Percentiles rank a stretch among this genome's conserved stretches.
Conservation (phyloP, 2,797 vertebrate species). For the Leptoclinus maculatus region DNA sequence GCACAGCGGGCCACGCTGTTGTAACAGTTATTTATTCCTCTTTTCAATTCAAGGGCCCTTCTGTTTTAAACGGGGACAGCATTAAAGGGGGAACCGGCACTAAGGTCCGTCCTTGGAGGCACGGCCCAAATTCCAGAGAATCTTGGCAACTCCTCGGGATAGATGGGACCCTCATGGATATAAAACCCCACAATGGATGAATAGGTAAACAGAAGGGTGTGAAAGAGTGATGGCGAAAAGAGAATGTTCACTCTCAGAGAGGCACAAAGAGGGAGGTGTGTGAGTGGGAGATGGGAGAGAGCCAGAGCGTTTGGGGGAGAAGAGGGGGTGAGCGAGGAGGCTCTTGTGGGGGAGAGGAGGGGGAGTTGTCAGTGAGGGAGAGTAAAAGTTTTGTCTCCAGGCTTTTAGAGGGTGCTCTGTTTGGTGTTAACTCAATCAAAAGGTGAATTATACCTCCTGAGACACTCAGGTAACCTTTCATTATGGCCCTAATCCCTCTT, state of each 20-base stretch:
- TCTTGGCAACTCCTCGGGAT: conserved; percentile 85
- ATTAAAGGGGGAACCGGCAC: conserved; percentile 73
- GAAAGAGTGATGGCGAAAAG: conserved; percentile 87
- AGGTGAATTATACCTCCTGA: conserved; percentile 83
- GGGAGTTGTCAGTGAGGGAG: conserved; percentile 55
- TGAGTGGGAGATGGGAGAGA: conserved; percentile 73
- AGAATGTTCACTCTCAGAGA: conserved; percentile 83
- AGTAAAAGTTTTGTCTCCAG: conserved; percentile 76
- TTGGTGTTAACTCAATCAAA: conserved; percentile 83
- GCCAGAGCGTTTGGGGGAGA: conserved; percentile 51
- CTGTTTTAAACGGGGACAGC: conserved; percentile 70
- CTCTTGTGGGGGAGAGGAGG: conserved; percentile 10
- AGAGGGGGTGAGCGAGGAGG: conserved; percentile 21
- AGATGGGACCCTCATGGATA: conserved; percentile 86
- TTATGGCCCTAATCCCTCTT: conserved; percentile 85
- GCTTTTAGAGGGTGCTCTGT: conserved; percentile 68
- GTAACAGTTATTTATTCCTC: conserved; percentile 79
- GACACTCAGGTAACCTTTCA: conserved; percentile 87
- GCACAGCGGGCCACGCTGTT: conserved; percentile 58
- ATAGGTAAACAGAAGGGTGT: conserved; percentile 87
- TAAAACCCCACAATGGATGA: conserved; percentile 86
- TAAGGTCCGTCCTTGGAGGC: conserved; percentile 72
- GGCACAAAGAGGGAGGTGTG: conserved; percentile 77
- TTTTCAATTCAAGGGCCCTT: conserved; percentile 71
- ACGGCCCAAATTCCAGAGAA: conserved; percentile 81